These are phyloP conservation scores for Dusona sp. DNA, from an alignment of 2,888 invertebrate species.

Conservation along the genomic window DNA sequence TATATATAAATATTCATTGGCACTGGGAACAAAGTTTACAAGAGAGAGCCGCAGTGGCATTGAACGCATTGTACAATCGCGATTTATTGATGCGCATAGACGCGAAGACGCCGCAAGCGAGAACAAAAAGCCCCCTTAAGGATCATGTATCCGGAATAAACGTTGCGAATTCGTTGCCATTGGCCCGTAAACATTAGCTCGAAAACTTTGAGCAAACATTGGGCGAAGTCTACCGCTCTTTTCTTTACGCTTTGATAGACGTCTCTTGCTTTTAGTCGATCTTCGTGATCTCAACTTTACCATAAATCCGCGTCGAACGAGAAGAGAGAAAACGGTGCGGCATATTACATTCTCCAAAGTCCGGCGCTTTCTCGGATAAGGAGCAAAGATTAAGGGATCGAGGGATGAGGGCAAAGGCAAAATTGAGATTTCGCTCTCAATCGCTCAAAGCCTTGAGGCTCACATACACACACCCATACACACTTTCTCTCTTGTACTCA, in stretches of 20 bases:
- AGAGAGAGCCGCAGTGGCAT: slow-evolving; percentile 29
- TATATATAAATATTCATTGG: slow-evolving; percentile 63
- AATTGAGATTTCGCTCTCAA: slow-evolving; percentile 60
- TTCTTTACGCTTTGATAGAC: slow-evolving; percentile 37
- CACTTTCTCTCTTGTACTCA: not conserved
- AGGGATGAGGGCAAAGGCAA: slow-evolving; percentile 53
- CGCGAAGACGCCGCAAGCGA: not conserved
- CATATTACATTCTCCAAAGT: slow-evolving; percentile 65
- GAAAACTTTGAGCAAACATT: slow-evolving; percentile 38
- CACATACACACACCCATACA: slow-evolving; percentile 38
- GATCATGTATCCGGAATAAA: slow-evolving; percentile 3
- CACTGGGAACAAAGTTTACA: slow-evolving; percentile 64
- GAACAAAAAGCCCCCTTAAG: not conserved
- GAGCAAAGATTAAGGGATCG: slow-evolving; percentile 29
- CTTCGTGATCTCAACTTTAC: slow-evolving; percentile 9
- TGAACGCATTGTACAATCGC: not conserved
- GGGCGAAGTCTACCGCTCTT: slow-evolving; percentile 19
- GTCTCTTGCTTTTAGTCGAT: slow-evolving; percentile 29
- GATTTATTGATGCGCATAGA: not conserved
- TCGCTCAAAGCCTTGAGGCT: slow-evolving; percentile 64
- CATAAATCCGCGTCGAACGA: slow-evolving; percentile 1
- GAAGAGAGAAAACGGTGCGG: slow-evolving; percentile 6
- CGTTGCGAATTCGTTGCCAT: slow-evolving; percentile 12
- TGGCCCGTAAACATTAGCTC: slow-evolving; percentile 14
- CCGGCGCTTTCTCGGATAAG: slow-evolving; percentile 14